Evolutionary conservation across 2,113 vertebrate genomes (phyloP), one percentile per base, ranked within the genome.

Genomic region (Vanacampus margaritifer): DNA sequence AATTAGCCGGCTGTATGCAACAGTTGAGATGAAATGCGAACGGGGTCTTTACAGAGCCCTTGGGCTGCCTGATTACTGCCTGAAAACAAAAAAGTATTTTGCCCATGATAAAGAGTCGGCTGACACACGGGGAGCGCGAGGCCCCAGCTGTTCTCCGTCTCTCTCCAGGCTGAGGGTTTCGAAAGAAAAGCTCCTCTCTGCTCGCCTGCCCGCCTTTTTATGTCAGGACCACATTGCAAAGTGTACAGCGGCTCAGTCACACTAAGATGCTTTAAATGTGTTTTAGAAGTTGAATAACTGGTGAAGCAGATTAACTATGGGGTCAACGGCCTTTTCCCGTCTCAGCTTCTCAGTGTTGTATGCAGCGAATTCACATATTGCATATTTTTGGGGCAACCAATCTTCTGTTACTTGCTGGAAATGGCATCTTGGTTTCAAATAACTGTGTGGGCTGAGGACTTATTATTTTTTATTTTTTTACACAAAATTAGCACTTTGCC

Each of bases 1-100:
- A 90, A 90, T 90, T 89, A 88, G 79, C 62, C 43, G 79, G 75
- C 70, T 86, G 83, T 84, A 61, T 85, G 83, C 82, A 87, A 85
- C 87, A 90, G 87, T 87, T 85, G 86, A 88, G 79, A 88, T 86
- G 87, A 84, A 87, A 85, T 72, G 82, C 79, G 81, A 83, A 82
- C 78, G 79, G 82, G 76, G 86, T 88, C 86, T 86, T 88, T 88
- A 86, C 80, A 77, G 81, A 86, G 80, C 86, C 83, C 80, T 39
- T 35, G 80, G 85, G 82, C 77, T 77, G 87, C 75, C 84, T 89
- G 87, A 89, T 88, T 89, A 87, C 82, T 75, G 87, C 84, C 85
- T 86, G 79, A 86, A 88, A 87, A 88, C 86, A 88, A 84, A 85
- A 41, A 87, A 37, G 78, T 74, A 84, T 87, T 81, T 82, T 85